A percentile compares a stretch with the other conserved stretches of the same genome.
phyloP scores from a whole-genome alignment of 1,140 invertebrate genomes.

The Pseudomyrmex dendroicus region DNA sequence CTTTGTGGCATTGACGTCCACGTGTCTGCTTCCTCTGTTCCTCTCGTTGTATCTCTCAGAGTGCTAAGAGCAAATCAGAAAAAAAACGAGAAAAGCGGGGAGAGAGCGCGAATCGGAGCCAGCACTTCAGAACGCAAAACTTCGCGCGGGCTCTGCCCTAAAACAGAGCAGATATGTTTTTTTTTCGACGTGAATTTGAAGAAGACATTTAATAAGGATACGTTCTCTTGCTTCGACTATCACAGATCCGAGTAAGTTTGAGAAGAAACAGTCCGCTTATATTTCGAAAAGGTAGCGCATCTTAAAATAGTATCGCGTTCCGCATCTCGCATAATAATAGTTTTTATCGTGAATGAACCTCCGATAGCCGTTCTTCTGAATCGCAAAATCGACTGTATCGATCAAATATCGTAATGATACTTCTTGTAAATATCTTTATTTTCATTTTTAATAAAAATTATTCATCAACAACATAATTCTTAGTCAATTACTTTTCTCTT shows the following conservation, averaged over 20 bases:
- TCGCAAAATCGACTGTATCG: conserved; percentile 53
- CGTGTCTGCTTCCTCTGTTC: too few species aligned
- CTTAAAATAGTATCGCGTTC: conserved; percentile 7
- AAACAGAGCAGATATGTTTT: conserved; percentile 62
- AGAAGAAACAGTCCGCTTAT: conserved; percentile 29
- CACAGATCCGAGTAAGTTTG: conserved; percentile 54
- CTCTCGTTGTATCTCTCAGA: too few species aligned
- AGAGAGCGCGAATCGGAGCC: too few species aligned
- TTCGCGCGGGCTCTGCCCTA: too few species aligned
- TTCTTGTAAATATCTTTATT: conserved; percentile 86
- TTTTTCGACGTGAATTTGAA: conserved; percentile 55
- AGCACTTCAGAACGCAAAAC: too few species aligned
- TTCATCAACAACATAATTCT: conserved; percentile 86
- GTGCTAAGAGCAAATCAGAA: too few species aligned
- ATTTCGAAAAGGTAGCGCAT: conserved; percentile 25
- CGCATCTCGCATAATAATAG: not conserved
- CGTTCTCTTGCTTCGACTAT: conserved; percentile 63
- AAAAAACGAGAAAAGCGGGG: too few species aligned
- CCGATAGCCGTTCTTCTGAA: conserved; percentile 46
- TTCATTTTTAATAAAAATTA: conserved; percentile 86
- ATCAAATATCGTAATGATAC: conserved; percentile 74
- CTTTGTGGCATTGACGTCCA: too few species aligned
- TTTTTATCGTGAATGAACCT: not conserved
- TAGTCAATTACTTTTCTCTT: conserved; percentile 84
- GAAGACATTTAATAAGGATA: conserved; percentile 34